phyloP scores from a whole-genome alignment of 1,140 invertebrate species.

The Lineus longissimus region DNA sequence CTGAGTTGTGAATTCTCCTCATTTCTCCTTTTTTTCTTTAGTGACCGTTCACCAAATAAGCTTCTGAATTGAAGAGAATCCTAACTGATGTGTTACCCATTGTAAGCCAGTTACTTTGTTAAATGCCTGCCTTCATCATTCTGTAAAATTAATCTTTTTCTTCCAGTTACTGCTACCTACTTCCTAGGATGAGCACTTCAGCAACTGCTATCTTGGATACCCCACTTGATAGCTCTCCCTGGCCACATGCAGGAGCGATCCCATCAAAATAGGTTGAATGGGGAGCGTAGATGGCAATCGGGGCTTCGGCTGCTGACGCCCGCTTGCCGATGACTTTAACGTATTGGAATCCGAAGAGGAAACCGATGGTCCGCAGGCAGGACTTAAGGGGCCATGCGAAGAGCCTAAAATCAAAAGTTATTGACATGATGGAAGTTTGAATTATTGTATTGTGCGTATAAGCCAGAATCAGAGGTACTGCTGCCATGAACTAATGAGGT shows the following conservation, averaged over 20 bases:
- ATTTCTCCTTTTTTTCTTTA: too few relatives aligned
- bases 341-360: slow-evolving; percentile 27
- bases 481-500: slow-evolving; percentile 64
- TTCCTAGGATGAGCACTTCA: slow-evolving; percentile 76
- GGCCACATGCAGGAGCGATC: slow-evolving; percentile 62
- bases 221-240: slow-evolving; percentile 72
- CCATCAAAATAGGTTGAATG: slow-evolving; percentile 70
- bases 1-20: too few relatives aligned
- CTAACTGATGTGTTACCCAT: too few relatives aligned
- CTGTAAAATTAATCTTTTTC: not conserved
- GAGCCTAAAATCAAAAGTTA: not conserved
- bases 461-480: too few relatives aligned
- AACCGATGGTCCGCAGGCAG: too few relatives aligned
- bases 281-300: slow-evolving; percentile 78
- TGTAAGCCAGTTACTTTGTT: too few relatives aligned
- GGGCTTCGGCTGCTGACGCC: slow-evolving; percentile 61
- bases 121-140: too few relatives aligned
- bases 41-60: too few relatives aligned
- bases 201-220: slow-evolving; percentile 74
- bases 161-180: slow-evolving; percentile 61
- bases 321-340: slow-evolving; percentile 33
- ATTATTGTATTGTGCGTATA: too few relatives aligned
- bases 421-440: too few relatives aligned
- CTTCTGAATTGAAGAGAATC: too few relatives aligned
- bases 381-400: not conserved